Evolutionary conservation across 2,888 invertebrate species (phyloP), one percentile per base, ranked within the genome.

Genomic region (Pammene fasciana): DNA sequence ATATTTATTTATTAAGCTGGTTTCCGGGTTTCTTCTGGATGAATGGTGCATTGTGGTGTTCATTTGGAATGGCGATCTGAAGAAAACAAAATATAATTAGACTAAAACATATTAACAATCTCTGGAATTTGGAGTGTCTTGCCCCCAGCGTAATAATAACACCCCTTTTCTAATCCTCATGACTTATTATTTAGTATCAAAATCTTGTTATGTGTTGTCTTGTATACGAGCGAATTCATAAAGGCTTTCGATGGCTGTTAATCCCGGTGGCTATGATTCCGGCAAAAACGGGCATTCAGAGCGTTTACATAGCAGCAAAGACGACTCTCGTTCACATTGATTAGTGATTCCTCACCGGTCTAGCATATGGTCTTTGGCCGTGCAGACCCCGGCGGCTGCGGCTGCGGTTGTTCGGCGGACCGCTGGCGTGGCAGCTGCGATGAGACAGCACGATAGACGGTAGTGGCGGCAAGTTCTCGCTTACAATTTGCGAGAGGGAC

Each of bases 361-460:
- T 85, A 92, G 86, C 92, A 92, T 92, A 92, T 92, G 72, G 92
- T 92, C 81, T 92, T 92, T 0, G 92, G 92, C 0, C 87, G 71
- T 0, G 86, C 79, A 9, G 86, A 85, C n/a, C 80, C 80, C 0
- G 91, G 89, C n/a, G 91, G 86, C 73, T 83, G 85, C 55, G 85
- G 84, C 70, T 78, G 81, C 43, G 87, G 85, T 71, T 77, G 86
- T 50, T 92, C 93, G 11, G 90, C 89, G 65, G 92, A 91, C 67
- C 90, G 85, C 80, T 93, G 92, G 26, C 93, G 86, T 72, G 93
- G 92, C 74, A 93, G 85, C 75, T 92, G 89, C 62, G 93, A 90
- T n/a, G 92, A 91, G 85, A 92, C 79, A 92, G 85, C 79, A 93
- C 90, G 71, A 93, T 93, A 71, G 92, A 89, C 4, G 93, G 93